Percentiles rank a stretch among this genome's conserved stretches.
phyloP scores from a whole-genome alignment of 2,113 vertebrate genomes.

The Scolopax mira region DNA sequence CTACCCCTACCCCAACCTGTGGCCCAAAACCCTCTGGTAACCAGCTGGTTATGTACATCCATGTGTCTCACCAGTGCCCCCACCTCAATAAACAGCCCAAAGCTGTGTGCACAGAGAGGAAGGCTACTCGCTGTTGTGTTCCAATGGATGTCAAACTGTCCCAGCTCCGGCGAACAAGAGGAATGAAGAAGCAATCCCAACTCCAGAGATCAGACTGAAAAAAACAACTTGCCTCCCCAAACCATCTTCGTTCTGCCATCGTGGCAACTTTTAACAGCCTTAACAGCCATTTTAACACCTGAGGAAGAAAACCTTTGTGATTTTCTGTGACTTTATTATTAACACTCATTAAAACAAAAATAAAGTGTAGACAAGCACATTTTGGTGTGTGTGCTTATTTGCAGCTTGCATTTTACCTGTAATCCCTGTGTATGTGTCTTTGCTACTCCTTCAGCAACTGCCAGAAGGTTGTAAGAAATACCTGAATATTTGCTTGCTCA shows the following conservation, averaged over 20 bases:
- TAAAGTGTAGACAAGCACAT: neutral
- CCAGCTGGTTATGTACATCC: fast-evolving
- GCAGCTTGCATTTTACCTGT: neutral
- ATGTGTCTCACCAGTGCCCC: neutral
- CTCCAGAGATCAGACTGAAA: neutral
- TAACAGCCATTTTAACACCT: conserved; percentile 23
- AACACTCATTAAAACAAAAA: neutral
- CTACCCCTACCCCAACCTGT: neutral
- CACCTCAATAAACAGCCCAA: fast-evolving
- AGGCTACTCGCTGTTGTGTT: neutral
- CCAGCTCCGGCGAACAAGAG: neutral
- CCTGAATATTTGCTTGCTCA: neutral
- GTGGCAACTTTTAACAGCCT: conserved; percentile 32
- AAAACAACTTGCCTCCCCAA: neutral
- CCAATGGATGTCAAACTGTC: fast-evolving
- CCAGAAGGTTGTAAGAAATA: neutral
- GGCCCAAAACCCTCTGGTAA: neutral
- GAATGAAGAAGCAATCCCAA: neutral
- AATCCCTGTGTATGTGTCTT: neutral
- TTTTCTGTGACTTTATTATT: neutral
- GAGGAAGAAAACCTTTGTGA: neutral
- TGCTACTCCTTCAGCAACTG: neutral
- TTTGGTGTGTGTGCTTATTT: neutral
- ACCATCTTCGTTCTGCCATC: neutral
- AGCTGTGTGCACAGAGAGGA: fast-evolving